These are phyloP conservation scores for Lepidochitona cinerea DNA, from an alignment of 2,888 invertebrate species.

Conservation along the genomic window DNA sequence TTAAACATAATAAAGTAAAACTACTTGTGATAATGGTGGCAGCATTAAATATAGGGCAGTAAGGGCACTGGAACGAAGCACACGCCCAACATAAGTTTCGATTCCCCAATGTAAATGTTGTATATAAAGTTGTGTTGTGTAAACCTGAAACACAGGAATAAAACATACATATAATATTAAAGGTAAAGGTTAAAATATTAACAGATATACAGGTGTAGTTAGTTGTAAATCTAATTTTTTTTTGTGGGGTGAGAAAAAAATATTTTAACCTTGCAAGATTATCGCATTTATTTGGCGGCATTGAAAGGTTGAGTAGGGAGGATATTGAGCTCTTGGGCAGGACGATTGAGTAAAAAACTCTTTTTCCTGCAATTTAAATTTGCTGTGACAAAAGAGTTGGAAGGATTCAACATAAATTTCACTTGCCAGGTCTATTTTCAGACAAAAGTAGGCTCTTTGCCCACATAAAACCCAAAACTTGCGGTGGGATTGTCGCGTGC, in stretches of 20 bases:
- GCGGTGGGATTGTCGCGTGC: no score
- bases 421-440: no score
- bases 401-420: no score
- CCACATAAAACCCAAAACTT: no score
- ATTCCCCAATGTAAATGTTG: constrained; percentile 64
- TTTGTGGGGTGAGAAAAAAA: neutral
- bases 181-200: neutral
- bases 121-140: constrained; percentile 65
- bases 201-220: neutral
- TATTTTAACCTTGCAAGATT: neutral
- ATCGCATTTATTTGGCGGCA: neutral
- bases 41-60: constrained; percentile 69
- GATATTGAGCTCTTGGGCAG: no score
- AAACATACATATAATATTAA: no score
- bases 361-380: no score
- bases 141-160: constrained; percentile 53
- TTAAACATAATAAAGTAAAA: constrained; percentile 39
- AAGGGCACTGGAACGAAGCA: constrained; percentile 71
- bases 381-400: no score
- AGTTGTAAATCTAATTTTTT: neutral
- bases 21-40: constrained; percentile 52
- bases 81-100: constrained; percentile 70
- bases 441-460: no score
- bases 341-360: no score
- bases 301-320: neutral